Evolutionary conservation across 2,113 vertebrate genomes (phyloP), one percentile per base, ranked within the genome.

Genomic region (Austrofundulus limnaeus): DNA sequence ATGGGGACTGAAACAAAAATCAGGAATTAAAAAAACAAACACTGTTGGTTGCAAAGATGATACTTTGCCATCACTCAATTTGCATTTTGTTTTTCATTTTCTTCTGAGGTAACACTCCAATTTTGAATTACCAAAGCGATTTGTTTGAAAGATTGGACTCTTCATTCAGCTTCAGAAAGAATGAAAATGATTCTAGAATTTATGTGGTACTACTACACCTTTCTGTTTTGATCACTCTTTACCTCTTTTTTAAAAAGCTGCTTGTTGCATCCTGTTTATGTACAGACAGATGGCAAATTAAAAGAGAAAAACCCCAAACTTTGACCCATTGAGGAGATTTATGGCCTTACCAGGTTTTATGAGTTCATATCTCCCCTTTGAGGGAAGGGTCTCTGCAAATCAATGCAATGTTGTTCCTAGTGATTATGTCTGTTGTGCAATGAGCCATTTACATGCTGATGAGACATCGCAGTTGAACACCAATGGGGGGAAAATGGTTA

Each of bases 211-310:
- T 57, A 12, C 19, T 57, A 14, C 19, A 47, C 19, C 7, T 20
- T 68, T 28, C 43, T 31, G 31, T 71, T 49, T 11, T 46, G 34
- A 66, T 52, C 59, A 47, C n/a, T 34, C 17, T 25, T 80, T 54
- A 65, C 20, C 23, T 50, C 23, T 61, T 10, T 10, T 10, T 9
- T 9, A 16, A 46, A 45, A 73, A 60, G 57, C 25, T 49, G 39
- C 31, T 47, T 50, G 41, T 23, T 61, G 41, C 13, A 42, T 41
- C 23, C 16, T 43, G 55, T 57, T 17, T 21, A 12, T 24, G 19
- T 37, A 16, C 38, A 41, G 10, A 41, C 7, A 21, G 15, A 16
- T 11, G 5, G 14, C 2, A n/a, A 46, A 58, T 15, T 13, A n/a
- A 14, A 15, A 15, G 9, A n/a, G 23, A 13, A 13, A 24, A 16